Conservation (phyloP, 2,113 vertebrate genomes). For the Condylura cristata region DNA sequence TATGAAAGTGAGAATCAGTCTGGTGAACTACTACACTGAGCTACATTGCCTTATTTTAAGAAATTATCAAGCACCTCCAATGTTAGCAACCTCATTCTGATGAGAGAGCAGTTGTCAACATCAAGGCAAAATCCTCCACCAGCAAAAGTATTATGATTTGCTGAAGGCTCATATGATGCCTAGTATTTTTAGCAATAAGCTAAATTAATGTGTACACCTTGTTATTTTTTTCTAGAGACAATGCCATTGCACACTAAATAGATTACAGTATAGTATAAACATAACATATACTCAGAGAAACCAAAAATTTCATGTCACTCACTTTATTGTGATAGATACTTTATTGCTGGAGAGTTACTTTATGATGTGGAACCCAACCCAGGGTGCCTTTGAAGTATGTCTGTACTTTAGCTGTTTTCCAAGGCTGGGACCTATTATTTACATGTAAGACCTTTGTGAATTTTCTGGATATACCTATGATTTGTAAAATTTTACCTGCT, state of each 20-base stretch:
- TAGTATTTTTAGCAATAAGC: neutral
- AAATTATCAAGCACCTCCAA: neutral
- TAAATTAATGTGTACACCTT: neutral
- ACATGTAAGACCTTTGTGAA: neutral
- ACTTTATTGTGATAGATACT: neutral
- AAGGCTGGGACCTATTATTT: neutral
- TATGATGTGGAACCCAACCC: neutral
- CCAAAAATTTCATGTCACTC: neutral
- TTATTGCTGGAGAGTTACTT: neutral
- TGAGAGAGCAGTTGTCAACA: no score
- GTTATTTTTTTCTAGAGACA: neutral
- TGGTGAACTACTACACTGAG: neutral
- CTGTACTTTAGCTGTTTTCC: neutral
- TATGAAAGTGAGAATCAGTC: neutral
- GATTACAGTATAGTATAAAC: neutral
- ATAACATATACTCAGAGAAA: neutral
- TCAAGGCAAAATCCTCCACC: no score
- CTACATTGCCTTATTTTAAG: neutral
- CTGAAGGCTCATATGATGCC: neutral
- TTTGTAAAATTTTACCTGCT: constrained; percentile 5
- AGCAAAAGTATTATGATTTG: no score
- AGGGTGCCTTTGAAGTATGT: neutral
- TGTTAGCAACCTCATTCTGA: neutral
- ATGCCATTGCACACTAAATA: neutral
- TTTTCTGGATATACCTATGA: neutral